phyloP scores from a whole-genome alignment of 2,797 vertebrate species.

The Pelobates cultripes region DNA sequence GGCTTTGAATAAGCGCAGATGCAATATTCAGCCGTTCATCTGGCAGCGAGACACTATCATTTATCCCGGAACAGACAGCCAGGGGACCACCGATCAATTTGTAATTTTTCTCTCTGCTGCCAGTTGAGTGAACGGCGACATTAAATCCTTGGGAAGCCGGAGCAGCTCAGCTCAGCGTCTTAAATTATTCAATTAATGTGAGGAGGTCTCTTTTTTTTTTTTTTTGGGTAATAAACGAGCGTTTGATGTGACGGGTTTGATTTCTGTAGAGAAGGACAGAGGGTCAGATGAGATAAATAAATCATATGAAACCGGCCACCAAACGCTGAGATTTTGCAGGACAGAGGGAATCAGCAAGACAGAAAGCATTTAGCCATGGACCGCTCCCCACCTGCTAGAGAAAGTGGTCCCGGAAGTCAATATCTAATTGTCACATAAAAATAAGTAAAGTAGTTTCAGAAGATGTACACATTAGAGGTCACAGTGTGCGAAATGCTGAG shows the following conservation, averaged over 20 bases:
- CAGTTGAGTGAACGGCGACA: constrained; percentile 51
- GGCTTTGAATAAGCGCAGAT: constrained; percentile 40
- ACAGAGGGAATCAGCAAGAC: constrained; percentile 24
- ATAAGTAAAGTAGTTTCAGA: background rate
- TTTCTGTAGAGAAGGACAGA: constrained; percentile 55
- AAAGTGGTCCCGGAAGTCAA: constrained; percentile 9
- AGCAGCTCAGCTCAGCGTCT: constrained; percentile 50
- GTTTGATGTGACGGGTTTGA: constrained; percentile 55
- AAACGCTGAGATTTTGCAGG: constrained; percentile 32
- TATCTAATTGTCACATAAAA: constrained; percentile 26
- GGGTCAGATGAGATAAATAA: constrained; percentile 52
- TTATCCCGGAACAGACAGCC: constrained; percentile 54
- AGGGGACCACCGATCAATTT: constrained; percentile 56
- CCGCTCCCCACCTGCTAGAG: background rate
- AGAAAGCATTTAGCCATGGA: constrained; percentile 33
- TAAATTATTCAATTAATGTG: constrained; percentile 56
- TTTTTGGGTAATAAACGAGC: constrained; percentile 53
- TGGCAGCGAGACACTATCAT: constrained; percentile 48
- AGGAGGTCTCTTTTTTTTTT: constrained; percentile 56
- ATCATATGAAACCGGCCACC: constrained; percentile 43
- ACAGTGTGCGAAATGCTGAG: background rate
- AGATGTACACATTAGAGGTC: background rate
- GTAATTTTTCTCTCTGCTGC: constrained; percentile 55
- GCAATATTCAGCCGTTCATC: constrained; percentile 44
- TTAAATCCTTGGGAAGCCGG: constrained; percentile 53